Conservation (phyloP, 2,888 invertebrate genomes). For the Eretmocerus hayati region DNA sequence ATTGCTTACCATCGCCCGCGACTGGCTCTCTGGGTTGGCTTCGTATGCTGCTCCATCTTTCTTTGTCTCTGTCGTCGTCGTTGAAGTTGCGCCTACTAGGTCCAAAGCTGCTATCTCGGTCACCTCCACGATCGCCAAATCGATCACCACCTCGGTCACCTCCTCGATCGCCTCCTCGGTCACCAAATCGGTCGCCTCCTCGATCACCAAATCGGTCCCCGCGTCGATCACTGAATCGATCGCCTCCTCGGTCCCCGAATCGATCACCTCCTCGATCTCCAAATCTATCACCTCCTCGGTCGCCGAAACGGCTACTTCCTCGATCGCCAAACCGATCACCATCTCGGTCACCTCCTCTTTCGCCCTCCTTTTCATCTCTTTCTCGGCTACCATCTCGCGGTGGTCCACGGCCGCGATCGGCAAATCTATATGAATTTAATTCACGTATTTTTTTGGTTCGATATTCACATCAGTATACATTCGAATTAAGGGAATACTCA, state of each 20-base stretch:
- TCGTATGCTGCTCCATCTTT: constrained; percentile 22
- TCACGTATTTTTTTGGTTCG: no score
- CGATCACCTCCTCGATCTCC: no score
- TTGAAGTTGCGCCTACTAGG: constrained; percentile 37
- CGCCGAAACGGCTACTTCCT: constrained; percentile 25
- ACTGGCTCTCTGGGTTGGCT: constrained; percentile 8
- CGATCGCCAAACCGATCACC: constrained; percentile 27
- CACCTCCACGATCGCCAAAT: constrained; percentile 31
- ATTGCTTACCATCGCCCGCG: constrained; percentile 10
- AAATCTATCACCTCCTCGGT: no score
- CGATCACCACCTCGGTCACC: constrained; percentile 43
- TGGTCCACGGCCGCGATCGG: constrained; percentile 24
- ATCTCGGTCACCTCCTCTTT: constrained; percentile 35
- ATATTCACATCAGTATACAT: no score
- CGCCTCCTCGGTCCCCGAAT: no score
- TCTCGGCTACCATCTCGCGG: constrained; percentile 44
- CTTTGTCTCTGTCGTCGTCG: constrained; percentile 29
- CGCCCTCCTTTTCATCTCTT: constrained; percentile 33
- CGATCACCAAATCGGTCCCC: no score
- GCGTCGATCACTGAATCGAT: no score
- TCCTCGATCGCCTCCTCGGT: constrained; percentile 38
- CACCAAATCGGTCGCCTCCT: no score
- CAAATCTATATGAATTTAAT: no score
- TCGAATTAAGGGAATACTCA: no score
- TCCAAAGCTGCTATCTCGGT: constrained; percentile 43